Conservation (phyloP, 2,797 vertebrate genomes). For the Falco berigora region DNA sequence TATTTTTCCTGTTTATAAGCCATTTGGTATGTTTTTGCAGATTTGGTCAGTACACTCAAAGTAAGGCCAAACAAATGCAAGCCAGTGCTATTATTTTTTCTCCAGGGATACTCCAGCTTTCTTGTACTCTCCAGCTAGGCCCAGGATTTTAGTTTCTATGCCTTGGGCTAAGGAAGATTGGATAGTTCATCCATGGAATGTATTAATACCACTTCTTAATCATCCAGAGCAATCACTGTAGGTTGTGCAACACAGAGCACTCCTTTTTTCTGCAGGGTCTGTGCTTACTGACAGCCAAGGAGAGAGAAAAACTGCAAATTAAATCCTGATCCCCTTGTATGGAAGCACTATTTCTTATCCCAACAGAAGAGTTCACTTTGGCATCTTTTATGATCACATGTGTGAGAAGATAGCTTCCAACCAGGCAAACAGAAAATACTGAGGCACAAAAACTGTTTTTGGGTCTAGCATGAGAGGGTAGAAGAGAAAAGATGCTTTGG, state of each 20-base stretch:
- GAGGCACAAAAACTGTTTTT: neutral
- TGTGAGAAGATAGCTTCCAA: neutral
- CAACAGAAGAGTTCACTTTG: neutral
- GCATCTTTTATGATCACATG: neutral
- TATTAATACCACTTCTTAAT: constrained; percentile 53
- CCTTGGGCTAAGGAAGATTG: constrained; percentile 57
- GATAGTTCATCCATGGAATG: constrained; percentile 36
- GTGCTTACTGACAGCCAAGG: neutral
- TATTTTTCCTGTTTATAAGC: neutral
- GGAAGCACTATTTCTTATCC: neutral
- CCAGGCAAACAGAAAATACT: neutral
- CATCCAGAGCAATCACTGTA: constrained; percentile 18
- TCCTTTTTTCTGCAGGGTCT: constrained; percentile 35
- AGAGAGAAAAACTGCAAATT: neutral
- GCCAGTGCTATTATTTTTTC: neutral
- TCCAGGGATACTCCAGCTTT: neutral
- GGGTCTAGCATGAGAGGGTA: neutral
- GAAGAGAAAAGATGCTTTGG: neutral
- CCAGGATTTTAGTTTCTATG: constrained; percentile 46
- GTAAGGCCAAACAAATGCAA: neutral
- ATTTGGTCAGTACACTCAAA: neutral
- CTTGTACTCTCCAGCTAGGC: neutral
- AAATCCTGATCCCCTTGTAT: neutral
- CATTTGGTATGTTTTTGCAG: neutral
- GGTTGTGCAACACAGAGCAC: constrained; percentile 41